Evolutionary conservation across 2,888 invertebrate species (phyloP), one percentile per base, ranked within the genome.

Genomic region (Augiades crinisus): DNA sequence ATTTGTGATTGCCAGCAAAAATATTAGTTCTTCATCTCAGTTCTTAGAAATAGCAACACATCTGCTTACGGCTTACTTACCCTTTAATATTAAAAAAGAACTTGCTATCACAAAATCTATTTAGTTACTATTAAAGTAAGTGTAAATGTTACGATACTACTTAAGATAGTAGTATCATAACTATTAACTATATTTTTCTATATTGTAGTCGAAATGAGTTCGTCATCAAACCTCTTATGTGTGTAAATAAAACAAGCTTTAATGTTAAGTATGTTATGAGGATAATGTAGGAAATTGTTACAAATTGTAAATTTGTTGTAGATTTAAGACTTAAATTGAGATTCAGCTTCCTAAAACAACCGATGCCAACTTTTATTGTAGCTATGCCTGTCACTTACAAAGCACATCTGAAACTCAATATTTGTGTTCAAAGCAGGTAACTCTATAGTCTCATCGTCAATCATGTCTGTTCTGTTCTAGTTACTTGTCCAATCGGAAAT

Each of bases 271-370:
- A 74, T 70, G 78, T 78, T 81, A 72, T 73, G 70, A 73, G 68
- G 63, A 68, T 68, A 71, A 74, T 69, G 70, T 81, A 82, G 75
- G 65, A 61, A 76, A 74, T 79, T 85, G 85, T 87, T 87, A 78
- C 71, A 58, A 66, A 73, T 61, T 81, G 80, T 82, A 81, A 76
- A 78, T 79, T 86, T 81, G 82, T 85, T 84, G 69, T 83, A 78
- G 75, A 67, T 58, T 30, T 78, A 78, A 75, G 73, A 53, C 61
- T 60, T 62, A 62, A 56, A 62, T 70, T 69, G 70, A 76, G 70
- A 80, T 75, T 73, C 65, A 64, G 77, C 78, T 79, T 80, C 75
- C 78, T 66, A 34, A 61, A 65, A 68, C 60, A 63, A 67, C 68
- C 61, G 72, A 74, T 72, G 72, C 75, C 75, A 74, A 72, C 56